Conservation (phyloP, 2,797 vertebrate genomes). For the Manis javanica region DNA sequence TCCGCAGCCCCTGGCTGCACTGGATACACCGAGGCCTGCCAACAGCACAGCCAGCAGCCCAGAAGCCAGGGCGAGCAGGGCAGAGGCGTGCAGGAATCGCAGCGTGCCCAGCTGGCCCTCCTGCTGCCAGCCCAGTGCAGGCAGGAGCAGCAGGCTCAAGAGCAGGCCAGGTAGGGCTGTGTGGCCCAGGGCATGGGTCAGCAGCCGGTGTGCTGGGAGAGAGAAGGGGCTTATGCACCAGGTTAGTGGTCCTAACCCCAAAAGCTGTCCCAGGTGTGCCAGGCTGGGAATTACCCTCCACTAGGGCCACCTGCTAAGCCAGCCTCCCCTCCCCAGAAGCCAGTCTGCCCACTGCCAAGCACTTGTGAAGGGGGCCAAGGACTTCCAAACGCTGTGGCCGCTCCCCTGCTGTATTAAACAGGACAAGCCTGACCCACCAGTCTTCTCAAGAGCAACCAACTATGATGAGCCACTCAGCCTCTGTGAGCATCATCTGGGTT, state of each 20-base stretch:
- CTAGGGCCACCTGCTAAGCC: not conserved
- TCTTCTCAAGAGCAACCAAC: not conserved
- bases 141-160: conserved; percentile 87
- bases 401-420: not conserved
- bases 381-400: not conserved
- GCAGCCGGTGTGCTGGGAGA: conserved; percentile 87
- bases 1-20: conserved; percentile 88
- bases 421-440: not conserved
- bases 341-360: not conserved
- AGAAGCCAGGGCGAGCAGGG: conserved; percentile 84
- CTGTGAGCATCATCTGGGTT: not conserved
- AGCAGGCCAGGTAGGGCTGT: conserved; percentile 88
- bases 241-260: not conserved
- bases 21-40: conserved; percentile 84
- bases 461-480: not conserved
- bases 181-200: conserved; percentile 91
- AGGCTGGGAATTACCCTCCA: not conserved
- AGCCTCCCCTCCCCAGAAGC: not conserved
- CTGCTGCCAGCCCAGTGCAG: conserved; percentile 88
- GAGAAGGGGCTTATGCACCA: conserved; percentile 26
- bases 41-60: conserved; percentile 90
- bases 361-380: not conserved
- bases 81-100: conserved; percentile 88
- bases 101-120: conserved; percentile 91
- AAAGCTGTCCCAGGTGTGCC: not conserved